Base-by-base conservation (phyloP, 1,140 invertebrate genomes). In the Venturia canescens region DNA sequence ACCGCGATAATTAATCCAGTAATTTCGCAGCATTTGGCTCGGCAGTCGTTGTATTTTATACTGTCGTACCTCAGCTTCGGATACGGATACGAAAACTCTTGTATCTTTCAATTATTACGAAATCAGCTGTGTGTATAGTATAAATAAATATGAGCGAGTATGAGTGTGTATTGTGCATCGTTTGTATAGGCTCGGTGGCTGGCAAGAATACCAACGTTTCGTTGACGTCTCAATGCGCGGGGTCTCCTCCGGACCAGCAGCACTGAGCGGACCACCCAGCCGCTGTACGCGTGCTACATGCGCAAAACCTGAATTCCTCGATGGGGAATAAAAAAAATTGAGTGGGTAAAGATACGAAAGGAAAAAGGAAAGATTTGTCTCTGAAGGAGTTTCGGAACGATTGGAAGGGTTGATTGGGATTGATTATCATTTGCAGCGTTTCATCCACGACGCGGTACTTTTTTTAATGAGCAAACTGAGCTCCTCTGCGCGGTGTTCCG, bases 221-320 rank as follows among this genome's bases (percentile, higher is more conserved):
- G 53, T 57, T 57, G 53, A 57, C 53, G 53, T 57, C 53, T 57
- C 53, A 57, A 57, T 57, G 53, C 53, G n/a, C 53, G 53, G 15
- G 11, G 53, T 18, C 53, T 18, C 21, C 53, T 57, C 53, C 13
- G 21, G 21, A 57, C 53, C 53, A 23, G 53, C 4, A 57, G 53
- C 53, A 57, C 53, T 18, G 60, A 57, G 50, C 60, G 53, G 75
- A 79, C 21, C 31, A 57, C 53, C 53, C 53, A 57, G 53, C 53
- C 53, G 53, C n/a, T 23, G 18, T 57, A 23, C 53, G 21, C 53
- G 18, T 57, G 18, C 53, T 57, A 57, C 53, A 57, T 57, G 21
- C 53, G 53, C 53, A n/a, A 21, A 57, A 57, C 53, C 53, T 57
- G 53, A 57, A 57, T 57, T 57, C 53, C 18, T 57, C 53, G 13